Evolutionary conservation across 2,888 invertebrate genomes (phyloP).

Genomic region (Noctua janthina): DNA sequence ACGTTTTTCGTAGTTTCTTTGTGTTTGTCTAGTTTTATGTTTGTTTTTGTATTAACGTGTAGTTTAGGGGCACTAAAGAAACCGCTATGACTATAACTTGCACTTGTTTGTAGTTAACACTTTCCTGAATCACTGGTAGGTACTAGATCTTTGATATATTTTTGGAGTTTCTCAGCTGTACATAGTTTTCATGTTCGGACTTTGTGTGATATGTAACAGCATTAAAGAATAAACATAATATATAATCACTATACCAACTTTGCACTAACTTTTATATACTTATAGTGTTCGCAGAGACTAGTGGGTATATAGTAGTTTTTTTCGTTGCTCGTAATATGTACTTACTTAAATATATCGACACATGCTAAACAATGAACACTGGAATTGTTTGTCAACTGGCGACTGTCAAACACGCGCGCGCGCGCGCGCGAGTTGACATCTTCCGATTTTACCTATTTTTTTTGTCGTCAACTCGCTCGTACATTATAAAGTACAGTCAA

Average conservation of each 20-base stretch:
- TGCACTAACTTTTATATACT: neutral
- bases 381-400: no score
- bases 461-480: no score
- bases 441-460: no score
- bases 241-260: neutral
- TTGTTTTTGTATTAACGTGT: slow-evolving; percentile 33
- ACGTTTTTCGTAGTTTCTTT: slow-evolving; percentile 29
- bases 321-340: no score
- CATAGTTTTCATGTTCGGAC: neutral
- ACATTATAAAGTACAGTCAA: no score
- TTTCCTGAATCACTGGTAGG: neutral
- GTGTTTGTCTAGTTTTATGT: slow-evolving; percentile 32
- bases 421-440: no score
- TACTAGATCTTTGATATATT: neutral
- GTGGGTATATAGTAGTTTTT: no score
- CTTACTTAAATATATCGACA: no score
- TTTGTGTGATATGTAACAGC: neutral
- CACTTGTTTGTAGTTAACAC: slow-evolving; percentile 10
- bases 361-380: no score
- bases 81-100: slow-evolving; percentile 10
- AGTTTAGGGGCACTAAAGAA: slow-evolving; percentile 32
- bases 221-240: neutral
- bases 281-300: neutral
- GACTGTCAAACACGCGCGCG: no score
- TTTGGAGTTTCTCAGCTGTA: neutral